Evolutionary conservation across 2,113 vertebrate species (phyloP).

Genomic region (Malurus alboscapulatus): DNA sequence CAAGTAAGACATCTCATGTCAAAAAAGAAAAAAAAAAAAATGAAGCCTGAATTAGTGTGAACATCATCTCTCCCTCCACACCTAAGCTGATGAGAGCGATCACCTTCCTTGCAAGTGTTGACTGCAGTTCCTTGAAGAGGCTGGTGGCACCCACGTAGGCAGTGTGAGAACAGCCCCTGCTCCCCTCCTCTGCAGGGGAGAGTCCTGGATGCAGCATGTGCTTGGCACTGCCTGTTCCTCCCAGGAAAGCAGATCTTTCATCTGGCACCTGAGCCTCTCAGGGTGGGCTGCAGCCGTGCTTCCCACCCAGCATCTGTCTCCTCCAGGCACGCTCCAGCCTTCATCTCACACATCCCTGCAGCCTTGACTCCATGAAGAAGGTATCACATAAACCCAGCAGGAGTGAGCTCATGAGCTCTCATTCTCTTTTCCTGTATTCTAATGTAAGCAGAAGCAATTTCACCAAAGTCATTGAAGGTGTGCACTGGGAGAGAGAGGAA

Average conservation of each 20-base stretch:
- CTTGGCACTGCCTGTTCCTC: background rate
- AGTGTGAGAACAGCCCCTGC: constrained; percentile 10
- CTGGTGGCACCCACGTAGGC: background rate
- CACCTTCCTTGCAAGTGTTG: background rate
- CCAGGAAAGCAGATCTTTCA: constrained; percentile 2
- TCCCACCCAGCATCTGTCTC: constrained; percentile 42
- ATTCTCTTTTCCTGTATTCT: background rate
- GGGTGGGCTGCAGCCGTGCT: background rate
- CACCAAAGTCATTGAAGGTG: background rate
- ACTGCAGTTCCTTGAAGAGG: background rate
- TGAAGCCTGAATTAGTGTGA: background rate
- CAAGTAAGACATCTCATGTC: background rate
- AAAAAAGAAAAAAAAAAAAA: background rate
- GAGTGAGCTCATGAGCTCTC: background rate
- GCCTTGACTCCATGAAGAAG: background rate
- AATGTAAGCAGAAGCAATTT: background rate
- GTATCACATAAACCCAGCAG: background rate
- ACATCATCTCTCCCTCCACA: constrained; percentile 1
- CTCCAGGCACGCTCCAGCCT: background rate
- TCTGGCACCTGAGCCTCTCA: background rate
- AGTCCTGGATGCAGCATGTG: background rate
- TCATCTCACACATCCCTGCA: background rate
- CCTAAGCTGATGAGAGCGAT: background rate
- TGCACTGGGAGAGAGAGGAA: background rate
- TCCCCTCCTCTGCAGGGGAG: background rate